Percentiles rank a stretch among this genome's conserved stretches.
Evolutionary conservation across 2,113 vertebrate species (phyloP).

Genomic region (Chloebia gouldiae): DNA sequence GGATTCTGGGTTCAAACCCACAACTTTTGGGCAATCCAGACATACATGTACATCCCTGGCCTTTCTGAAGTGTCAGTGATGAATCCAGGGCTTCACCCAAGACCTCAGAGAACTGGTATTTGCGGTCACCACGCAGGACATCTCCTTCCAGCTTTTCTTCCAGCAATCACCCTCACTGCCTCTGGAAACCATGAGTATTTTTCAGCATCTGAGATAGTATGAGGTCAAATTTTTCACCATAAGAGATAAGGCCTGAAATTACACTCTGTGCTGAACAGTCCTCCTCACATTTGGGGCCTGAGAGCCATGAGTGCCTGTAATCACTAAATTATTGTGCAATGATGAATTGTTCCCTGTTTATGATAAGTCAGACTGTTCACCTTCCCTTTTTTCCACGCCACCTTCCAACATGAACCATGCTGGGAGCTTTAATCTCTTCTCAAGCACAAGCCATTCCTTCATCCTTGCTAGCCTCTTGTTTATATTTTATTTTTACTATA

Average conservation of each 20-base stretch:
- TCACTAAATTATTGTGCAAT: not conserved
- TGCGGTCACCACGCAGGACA: accelerated
- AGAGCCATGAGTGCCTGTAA: not conserved
- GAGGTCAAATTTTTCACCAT: not conserved
- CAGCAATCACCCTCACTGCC: not conserved
- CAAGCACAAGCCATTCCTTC: not conserved
- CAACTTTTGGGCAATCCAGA: not conserved
- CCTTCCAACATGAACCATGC: not conserved
- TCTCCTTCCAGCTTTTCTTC: not conserved
- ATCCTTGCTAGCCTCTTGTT: not conserved
- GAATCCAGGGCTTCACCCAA: not conserved
- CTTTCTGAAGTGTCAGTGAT: not conserved
- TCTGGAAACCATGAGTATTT: not conserved
- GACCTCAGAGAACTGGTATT: not conserved
- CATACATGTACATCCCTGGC: accelerated
- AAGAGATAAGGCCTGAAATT: not conserved
- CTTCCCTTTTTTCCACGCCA: not conserved
- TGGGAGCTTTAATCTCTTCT: not conserved
- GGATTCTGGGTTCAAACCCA: not conserved
- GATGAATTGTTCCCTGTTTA: not conserved
- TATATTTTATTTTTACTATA: not conserved
- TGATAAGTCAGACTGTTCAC: not conserved
- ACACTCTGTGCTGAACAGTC: not conserved
- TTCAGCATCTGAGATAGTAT: not conserved
- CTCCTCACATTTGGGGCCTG: not conserved